phyloP scores from a whole-genome alignment of 2,888 invertebrate species.

The Ophraella communa region DNA sequence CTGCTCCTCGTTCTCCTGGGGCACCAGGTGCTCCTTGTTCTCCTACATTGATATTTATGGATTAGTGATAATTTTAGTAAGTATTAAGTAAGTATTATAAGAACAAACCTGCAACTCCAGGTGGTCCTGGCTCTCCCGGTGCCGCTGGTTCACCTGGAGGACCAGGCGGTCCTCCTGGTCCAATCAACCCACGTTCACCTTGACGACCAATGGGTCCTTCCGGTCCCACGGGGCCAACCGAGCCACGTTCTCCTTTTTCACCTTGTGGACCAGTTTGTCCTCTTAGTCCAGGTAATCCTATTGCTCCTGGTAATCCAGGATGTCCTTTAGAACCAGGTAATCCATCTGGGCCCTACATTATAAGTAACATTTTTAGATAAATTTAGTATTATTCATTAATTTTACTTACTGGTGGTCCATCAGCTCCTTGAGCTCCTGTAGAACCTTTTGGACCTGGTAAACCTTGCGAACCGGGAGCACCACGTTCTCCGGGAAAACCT shows the following conservation, averaged over 20 bases:
- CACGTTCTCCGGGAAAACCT: conserved; percentile 80
- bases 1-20: conserved; percentile 76
- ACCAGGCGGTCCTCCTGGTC: conserved; percentile 76
- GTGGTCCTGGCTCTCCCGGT: conserved; percentile 76
- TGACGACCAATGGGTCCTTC: conserved; percentile 75
- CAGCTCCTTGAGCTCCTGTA: conserved; percentile 70
- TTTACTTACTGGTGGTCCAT: conserved; percentile 69
- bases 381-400: background rate
- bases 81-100: no score
- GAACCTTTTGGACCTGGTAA: conserved; percentile 70
- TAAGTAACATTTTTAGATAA: conserved; percentile 19
- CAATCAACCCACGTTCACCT: conserved; percentile 78
- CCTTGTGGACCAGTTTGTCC: conserved; percentile 73
- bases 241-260: conserved; percentile 78
- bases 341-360: conserved; percentile 75
- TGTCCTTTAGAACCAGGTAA: conserved; percentile 74
- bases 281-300: conserved; percentile 74
- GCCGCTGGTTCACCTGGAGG: conserved; percentile 84
- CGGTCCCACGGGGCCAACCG: conserved; percentile 72
- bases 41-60: conserved; percentile 59
- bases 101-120: conserved; percentile 65
- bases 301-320: conserved; percentile 72
- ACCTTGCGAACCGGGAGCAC: conserved; percentile 73
- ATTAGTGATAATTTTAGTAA: no score
- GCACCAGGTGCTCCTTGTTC: conserved; percentile 76